Evolutionary conservation across 2,113 vertebrate genomes (phyloP).

Genomic region (Oncorhynchus keta): DNA sequence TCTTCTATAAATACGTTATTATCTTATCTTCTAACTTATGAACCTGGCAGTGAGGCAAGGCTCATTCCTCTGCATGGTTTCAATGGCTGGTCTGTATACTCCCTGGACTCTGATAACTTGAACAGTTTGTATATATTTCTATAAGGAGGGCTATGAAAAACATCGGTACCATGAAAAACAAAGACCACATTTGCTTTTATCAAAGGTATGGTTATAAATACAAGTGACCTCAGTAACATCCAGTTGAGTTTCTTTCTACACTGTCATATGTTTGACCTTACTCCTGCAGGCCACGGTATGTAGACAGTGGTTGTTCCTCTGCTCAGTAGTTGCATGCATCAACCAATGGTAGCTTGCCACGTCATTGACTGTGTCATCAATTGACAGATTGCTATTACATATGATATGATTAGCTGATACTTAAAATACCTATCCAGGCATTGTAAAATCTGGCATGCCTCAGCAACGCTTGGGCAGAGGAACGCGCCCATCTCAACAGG

Average conservation of each 20-base stretch:
- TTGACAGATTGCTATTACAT: too few relatives aligned
- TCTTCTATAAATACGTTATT: slow-evolving; percentile 10
- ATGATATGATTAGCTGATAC: too few relatives aligned
- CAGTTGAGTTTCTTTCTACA: slow-evolving; percentile 10
- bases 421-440: too few relatives aligned
- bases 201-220: slow-evolving; percentile 10
- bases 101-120: background rate
- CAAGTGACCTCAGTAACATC: background rate
- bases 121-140: slow-evolving; percentile 1
- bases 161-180: background rate
- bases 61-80: background rate
- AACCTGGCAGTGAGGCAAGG: slow-evolving; percentile 1
- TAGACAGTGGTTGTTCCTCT: background rate
- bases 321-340: too few relatives aligned
- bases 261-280: slow-evolving; percentile 18
- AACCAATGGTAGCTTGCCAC: too few relatives aligned
- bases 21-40: background rate
- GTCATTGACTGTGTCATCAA: too few relatives aligned
- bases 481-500: background rate
- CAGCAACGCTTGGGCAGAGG: too few relatives aligned
- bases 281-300: background rate
- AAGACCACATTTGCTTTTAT: slow-evolving; percentile 11
- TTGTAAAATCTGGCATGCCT: too few relatives aligned
- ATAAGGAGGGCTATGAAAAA: background rate
- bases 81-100: background rate